Conservation (phyloP, 1,140 invertebrate genomes). For the Papilio polyxenes region DNA sequence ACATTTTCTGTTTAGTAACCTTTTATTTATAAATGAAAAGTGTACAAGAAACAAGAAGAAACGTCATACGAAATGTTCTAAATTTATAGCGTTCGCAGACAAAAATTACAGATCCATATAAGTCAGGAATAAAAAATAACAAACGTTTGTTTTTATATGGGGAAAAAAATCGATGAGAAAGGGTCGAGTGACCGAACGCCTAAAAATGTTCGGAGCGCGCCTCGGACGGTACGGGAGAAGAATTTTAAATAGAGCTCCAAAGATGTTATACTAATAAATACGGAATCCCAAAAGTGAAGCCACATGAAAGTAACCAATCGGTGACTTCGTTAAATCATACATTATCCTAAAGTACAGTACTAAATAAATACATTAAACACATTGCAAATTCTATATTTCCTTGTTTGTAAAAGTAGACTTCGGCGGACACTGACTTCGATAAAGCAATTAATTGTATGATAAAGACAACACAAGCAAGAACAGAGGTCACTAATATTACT, state of each 20-base stretch:
- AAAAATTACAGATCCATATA: constrained; percentile 46
- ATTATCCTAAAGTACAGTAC: too few relatives aligned
- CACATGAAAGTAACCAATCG: too few relatives aligned
- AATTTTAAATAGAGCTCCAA: constrained; percentile 68
- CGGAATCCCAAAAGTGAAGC: not conserved
- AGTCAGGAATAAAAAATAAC: constrained; percentile 52
- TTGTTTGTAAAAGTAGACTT: too few relatives aligned
- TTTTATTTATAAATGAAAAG: not conserved
- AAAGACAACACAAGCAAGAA: too few relatives aligned
- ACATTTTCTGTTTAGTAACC: not conserved
- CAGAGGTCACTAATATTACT: too few relatives aligned
- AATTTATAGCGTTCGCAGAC: constrained; percentile 16
- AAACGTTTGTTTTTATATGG: constrained; percentile 46
- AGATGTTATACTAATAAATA: not conserved
- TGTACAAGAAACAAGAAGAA: not conserved
- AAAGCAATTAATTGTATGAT: too few relatives aligned
- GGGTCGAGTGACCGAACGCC: constrained; percentile 58
- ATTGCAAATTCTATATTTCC: too few relatives aligned
- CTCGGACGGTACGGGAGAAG: constrained; percentile 59
- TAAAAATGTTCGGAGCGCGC: constrained; percentile 67
- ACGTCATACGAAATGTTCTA: not conserved
- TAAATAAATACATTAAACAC: too few relatives aligned
- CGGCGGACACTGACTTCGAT: too few relatives aligned
- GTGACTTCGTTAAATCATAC: too few relatives aligned
- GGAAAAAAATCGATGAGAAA: constrained; percentile 62